Base-by-base conservation (phyloP, 2,888 invertebrate genomes). In the Caenorhabditis imperialis region DNA sequence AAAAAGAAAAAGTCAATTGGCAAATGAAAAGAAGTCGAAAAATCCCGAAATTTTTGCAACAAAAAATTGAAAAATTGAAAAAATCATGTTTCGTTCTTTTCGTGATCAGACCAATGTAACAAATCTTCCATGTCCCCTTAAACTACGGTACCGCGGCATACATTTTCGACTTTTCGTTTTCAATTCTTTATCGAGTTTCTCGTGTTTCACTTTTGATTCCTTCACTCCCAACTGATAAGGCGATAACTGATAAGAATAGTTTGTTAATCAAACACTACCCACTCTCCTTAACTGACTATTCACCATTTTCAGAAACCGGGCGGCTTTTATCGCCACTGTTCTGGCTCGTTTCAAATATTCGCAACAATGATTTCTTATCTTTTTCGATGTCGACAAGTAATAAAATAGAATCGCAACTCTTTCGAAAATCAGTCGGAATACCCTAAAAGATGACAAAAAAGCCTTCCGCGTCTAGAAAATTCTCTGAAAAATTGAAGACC, bases 331-430 rank as follows among this genome's bases (percentile, higher is more conserved):
- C 38, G 38, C 51, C 50, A 50, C 50, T 50, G 50, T 50, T 50
- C 35, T 50, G 42, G 38, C 44, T 44, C 33, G 33, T 50, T 51
- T 57, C 55, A 42, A 67, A 23, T 55, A 57, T 50, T 38, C 27
- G 67, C 67, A 65, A 65, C 55, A 55, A 42, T 65, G 40, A 16
- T 20, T 5, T 47, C 50, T 55, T 48, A 38, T 63, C 45, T 44
- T 40, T 53, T 35, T 54, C 48, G 16, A 6, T 40, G n/a, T 23
- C 37, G n/a, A 2, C n/a, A 37, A 33, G 63, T 63, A 47, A 54
- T 63, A 63, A 63, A 63, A 63, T 40, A n/a, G 16, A 38, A 22
- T 22, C 40, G 45, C 54, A 37, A 33, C 18, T 50, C 48, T 23
- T 18, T 20, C 5, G 7, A 33, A 2, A 27, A 33, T 42, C 20